Conservation (phyloP, 2,797 vertebrate genomes). For the Odontamblyopus lacepedii region DNA sequence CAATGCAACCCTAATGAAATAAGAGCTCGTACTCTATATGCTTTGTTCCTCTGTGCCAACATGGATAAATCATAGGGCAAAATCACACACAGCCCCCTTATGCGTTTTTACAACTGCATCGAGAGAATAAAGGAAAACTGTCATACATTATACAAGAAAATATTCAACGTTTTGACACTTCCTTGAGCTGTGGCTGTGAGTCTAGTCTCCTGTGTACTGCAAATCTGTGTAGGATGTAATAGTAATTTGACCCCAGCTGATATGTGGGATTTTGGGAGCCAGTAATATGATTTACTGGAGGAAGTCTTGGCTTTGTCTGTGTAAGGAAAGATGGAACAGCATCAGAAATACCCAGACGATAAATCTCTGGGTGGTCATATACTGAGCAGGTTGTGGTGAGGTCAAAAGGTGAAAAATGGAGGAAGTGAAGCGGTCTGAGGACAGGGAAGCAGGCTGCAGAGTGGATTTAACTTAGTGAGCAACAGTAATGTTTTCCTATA, state of each 20-base stretch:
- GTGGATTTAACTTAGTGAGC: neutral
- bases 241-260: constrained; percentile 5
- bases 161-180: constrained; percentile 13
- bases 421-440: neutral
- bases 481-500: neutral
- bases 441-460: neutral
- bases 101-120: constrained; percentile 17
- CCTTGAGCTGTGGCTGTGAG: constrained; percentile 3
- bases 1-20: constrained; percentile 29
- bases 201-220: neutral
- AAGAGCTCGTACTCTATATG: constrained; percentile 27
- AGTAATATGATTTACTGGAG: constrained; percentile 5
- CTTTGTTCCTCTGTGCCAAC: constrained; percentile 31
- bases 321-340: neutral
- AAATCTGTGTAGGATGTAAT: neutral
- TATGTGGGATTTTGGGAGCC: neutral
- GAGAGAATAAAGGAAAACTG: constrained; percentile 32
- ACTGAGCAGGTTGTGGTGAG: neutral
- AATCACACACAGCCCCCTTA: constrained; percentile 22
- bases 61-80: constrained; percentile 29
- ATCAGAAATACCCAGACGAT: neutral
- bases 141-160: constrained; percentile 15
- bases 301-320: neutral
- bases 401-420: neutral
- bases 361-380: neutral